Percentiles rank a stretch among this genome's conserved stretches.
phyloP scores from a whole-genome alignment of 2,797 vertebrate species.

The Scarus forsteni region DNA sequence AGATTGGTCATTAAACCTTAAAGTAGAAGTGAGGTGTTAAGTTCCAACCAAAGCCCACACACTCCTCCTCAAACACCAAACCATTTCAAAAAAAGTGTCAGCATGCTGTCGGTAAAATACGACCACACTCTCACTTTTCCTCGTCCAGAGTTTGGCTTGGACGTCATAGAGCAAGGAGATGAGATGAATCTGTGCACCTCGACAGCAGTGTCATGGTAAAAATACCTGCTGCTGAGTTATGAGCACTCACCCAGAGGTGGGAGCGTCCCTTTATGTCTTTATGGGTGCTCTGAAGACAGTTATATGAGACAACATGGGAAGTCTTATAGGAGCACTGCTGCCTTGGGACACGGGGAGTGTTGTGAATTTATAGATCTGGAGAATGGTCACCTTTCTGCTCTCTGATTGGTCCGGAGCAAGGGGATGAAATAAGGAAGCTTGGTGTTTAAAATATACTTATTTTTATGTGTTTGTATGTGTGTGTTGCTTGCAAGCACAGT shows the following conservation, averaged over 20 bases:
- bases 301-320: conserved; percentile 77
- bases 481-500: neutral
- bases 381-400: conserved; percentile 58
- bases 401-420: conserved; percentile 51
- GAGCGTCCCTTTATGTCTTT: conserved; percentile 79
- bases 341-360: conserved; percentile 59
- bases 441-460: conserved; percentile 17
- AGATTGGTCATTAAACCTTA: conserved; percentile 62
- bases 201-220: conserved; percentile 75
- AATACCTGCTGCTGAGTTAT: conserved; percentile 77
- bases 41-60: conserved; percentile 17
- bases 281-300: conserved; percentile 76
- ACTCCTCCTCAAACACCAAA: conserved; percentile 18
- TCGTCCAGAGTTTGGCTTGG: conserved; percentile 65
- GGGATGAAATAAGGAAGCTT: conserved; percentile 28
- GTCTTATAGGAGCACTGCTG: conserved; percentile 71
- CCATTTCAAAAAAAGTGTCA: conserved; percentile 56
- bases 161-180: conserved; percentile 67
- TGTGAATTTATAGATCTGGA: conserved; percentile 68
- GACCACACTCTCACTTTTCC: conserved; percentile 62
- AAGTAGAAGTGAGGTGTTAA: conserved; percentile 61
- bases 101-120: conserved; percentile 65
- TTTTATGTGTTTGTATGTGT: conserved; percentile 12
- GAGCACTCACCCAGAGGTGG: conserved; percentile 74
- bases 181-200: conserved; percentile 73